phyloP scores from a whole-genome alignment of 2,113 vertebrate species.

The Pelodiscus sinensis region DNA sequence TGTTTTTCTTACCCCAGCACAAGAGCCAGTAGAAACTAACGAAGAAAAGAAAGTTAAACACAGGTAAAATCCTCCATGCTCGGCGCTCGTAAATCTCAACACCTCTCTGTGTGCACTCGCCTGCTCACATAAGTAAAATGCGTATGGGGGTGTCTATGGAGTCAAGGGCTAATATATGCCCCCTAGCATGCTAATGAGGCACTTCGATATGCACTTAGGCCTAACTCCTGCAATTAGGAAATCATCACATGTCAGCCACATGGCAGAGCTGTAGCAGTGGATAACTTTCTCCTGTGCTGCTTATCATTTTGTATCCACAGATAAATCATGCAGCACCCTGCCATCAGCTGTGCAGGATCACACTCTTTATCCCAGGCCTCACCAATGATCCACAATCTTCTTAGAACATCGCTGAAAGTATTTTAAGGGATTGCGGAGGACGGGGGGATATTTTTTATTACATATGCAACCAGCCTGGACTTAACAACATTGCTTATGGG shows the following conservation, averaged over 20 bases:
- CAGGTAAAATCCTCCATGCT: not conserved
- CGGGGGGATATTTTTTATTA: not conserved
- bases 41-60: not conserved
- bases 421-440: not conserved
- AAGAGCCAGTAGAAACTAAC: not conserved
- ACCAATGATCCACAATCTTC: not conserved
- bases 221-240: not conserved
- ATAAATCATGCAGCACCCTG: not conserved
- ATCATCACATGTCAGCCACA: not conserved
- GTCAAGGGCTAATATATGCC: not conserved
- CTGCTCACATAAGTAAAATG: not conserved
- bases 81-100: not conserved
- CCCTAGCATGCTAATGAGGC: not conserved
- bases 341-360: not conserved
- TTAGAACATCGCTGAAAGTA: not conserved
- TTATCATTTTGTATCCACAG: not conserved
- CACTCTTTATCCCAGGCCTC: not conserved
- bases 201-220: not conserved
- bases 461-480: rapidly evolving
- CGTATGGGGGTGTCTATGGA: not conserved
- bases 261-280: rapidly evolving
- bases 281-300: rapidly evolving
- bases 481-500: not conserved
- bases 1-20: not conserved
- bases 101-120: not conserved